These are phyloP conservation scores for Pseudotriccus pelzelni DNA, from an alignment of 2,797 vertebrate genomes.

Conservation along the genomic window DNA sequence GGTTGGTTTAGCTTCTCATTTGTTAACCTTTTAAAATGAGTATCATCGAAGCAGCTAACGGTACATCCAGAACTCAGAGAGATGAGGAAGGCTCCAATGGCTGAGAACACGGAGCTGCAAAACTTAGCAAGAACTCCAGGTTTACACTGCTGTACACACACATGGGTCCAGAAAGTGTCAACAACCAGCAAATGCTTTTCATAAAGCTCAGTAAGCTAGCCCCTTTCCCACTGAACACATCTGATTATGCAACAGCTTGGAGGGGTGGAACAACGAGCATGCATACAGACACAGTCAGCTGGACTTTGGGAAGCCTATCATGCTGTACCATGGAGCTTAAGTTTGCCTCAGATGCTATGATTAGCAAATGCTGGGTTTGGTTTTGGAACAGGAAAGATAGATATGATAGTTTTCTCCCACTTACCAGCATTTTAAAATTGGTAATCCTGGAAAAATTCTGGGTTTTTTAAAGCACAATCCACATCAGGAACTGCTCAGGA, in stretches of 20 bases:
- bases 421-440: not conserved
- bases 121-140: slow-evolving; percentile 46
- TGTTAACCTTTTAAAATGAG: slow-evolving; percentile 85
- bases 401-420: not conserved
- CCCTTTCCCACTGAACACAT: not conserved
- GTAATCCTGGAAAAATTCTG: not conserved
- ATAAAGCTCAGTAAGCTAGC: not conserved
- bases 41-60: slow-evolving; percentile 71
- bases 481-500: not conserved
- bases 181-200: slow-evolving; percentile 35
- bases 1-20: slow-evolving; percentile 86
- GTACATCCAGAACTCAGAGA: slow-evolving; percentile 64
- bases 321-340: accelerated
- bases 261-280: not conserved
- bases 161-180: not conserved
- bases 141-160: slow-evolving; percentile 13
- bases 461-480: not conserved
- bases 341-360: not conserved
- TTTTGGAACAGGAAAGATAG: not conserved
- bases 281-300: not conserved
- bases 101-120: slow-evolving; percentile 45
- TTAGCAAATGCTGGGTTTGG: not conserved
- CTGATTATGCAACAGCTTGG: slow-evolving; percentile 19
- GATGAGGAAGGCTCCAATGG: slow-evolving; percentile 44
- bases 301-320: not conserved